phyloP scores from a whole-genome alignment of 2,113 vertebrate genomes.

The Albula glossodonta region DNA sequence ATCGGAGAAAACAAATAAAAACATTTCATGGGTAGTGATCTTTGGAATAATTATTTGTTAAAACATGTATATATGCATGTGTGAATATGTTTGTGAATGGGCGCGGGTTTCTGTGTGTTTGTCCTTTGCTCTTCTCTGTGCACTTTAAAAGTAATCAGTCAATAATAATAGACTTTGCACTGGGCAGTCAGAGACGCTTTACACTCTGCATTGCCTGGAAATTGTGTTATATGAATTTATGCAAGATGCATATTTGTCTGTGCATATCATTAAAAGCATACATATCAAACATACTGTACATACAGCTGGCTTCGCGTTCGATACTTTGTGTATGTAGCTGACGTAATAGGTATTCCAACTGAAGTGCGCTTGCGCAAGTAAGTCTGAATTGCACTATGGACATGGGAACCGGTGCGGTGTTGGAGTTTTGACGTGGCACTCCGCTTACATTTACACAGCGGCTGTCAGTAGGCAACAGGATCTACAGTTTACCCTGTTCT shows the following conservation, averaged over 20 bases:
- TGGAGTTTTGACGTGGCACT: conserved; percentile 80
- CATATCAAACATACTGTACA: not conserved
- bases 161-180: too few relatives aligned
- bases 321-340: conserved; percentile 46
- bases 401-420: conserved; percentile 53
- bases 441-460: conserved; percentile 39
- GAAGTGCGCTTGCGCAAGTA: conserved; percentile 59
- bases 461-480: conserved; percentile 22
- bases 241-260: not conserved
- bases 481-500: conserved; percentile 30
- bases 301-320: not conserved
- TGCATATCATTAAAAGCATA: not conserved
- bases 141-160: too few relatives aligned
- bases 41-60: too few relatives aligned
- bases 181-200: too few relatives aligned
- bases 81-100: too few relatives aligned
- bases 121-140: not conserved
- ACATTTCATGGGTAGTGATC: too few relatives aligned
- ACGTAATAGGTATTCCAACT: conserved; percentile 62
- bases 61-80: not conserved
- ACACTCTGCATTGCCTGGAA: too few relatives aligned
- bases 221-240: too few relatives aligned
- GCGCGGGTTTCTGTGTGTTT: not conserved
- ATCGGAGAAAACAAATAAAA: too few relatives aligned
- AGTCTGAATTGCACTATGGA: conserved; percentile 24